Evolutionary conservation across 2,888 invertebrate genomes (phyloP).

Genomic region (Crocallis elinguaria): DNA sequence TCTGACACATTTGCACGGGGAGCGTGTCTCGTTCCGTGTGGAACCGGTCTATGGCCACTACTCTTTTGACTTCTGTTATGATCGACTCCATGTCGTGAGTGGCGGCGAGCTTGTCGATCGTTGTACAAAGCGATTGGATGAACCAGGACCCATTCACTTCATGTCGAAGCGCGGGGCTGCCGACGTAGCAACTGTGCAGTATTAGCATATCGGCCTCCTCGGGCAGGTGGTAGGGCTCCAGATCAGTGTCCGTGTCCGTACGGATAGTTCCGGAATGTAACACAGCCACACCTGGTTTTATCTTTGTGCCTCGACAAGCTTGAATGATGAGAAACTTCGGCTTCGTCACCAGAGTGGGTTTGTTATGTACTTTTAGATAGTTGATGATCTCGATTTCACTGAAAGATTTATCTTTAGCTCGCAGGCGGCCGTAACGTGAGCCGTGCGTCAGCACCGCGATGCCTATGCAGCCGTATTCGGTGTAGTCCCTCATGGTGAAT

Average conservation of each 20-base stretch:
- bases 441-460: slow-evolving; percentile 71
- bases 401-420: slow-evolving; percentile 62
- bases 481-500: slow-evolving; percentile 53
- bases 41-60: slow-evolving; percentile 59
- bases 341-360: slow-evolving; percentile 63
- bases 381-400: slow-evolving; percentile 66
- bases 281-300: slow-evolving; percentile 49
- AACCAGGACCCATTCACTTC: slow-evolving; percentile 66
- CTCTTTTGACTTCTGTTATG: slow-evolving; percentile 62
- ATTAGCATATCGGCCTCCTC: slow-evolving; percentile 69
- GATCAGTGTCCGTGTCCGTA: slow-evolving; percentile 56
- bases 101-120: slow-evolving; percentile 54
- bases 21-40: slow-evolving; percentile 1
- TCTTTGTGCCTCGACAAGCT: slow-evolving; percentile 67
- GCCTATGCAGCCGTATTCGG: slow-evolving; percentile 67
- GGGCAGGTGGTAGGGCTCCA: slow-evolving; percentile 66
- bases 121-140: slow-evolving; percentile 66
- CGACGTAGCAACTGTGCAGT: slow-evolving; percentile 69
- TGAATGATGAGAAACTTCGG: slow-evolving; percentile 69
- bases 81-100: slow-evolving; percentile 65
- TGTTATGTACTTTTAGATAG: slow-evolving; percentile 59
- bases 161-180: slow-evolving; percentile 52
- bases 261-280: slow-evolving; percentile 43
- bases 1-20: slow-evolving; percentile 24
- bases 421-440: slow-evolving; percentile 55